Conservation (phyloP, 2,888 invertebrate species). For the Busseola fusca region DNA sequence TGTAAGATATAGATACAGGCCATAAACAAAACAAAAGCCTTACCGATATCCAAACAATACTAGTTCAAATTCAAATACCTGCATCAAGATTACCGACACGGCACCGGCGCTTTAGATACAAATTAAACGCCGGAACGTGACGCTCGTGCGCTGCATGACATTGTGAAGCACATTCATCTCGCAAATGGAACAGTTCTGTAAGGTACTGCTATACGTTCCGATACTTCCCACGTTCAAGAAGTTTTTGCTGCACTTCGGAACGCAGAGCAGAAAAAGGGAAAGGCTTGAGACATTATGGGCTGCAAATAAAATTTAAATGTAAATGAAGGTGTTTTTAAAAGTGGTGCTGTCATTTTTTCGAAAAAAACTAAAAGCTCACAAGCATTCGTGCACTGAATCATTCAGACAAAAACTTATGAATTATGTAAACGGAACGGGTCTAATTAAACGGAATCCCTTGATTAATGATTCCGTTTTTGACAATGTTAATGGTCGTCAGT, state of each 20-base stretch:
- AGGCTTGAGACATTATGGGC: background rate
- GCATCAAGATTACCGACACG: conserved; percentile 18
- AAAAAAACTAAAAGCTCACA: background rate
- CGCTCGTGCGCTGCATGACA: conserved; percentile 63
- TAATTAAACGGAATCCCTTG: too few relatives aligned
- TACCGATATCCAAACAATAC: conserved; percentile 27
- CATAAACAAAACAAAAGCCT: background rate
- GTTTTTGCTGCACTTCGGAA: conserved; percentile 25
- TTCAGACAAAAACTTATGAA: background rate
- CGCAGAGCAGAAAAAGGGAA: conserved; percentile 32
- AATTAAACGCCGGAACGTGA: conserved; percentile 44
- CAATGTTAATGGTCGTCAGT: too few relatives aligned
- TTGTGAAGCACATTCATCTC: conserved; percentile 58
- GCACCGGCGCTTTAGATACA: conserved; percentile 40
- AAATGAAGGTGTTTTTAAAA: background rate
- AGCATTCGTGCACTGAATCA: background rate
- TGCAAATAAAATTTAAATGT: background rate
- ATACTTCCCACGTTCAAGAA: conserved; percentile 49
- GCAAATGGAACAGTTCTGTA: conserved; percentile 42
- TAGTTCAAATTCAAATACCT: conserved; percentile 25
- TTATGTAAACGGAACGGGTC: background rate
- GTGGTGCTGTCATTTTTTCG: background rate
- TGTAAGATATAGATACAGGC: background rate
- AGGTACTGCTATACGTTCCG: conserved; percentile 28
- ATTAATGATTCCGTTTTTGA: too few relatives aligned